Evolutionary conservation across 1,140 invertebrate species (phyloP), one percentile per base, ranked within the genome.

Genomic region (Sinonovacula constricta): DNA sequence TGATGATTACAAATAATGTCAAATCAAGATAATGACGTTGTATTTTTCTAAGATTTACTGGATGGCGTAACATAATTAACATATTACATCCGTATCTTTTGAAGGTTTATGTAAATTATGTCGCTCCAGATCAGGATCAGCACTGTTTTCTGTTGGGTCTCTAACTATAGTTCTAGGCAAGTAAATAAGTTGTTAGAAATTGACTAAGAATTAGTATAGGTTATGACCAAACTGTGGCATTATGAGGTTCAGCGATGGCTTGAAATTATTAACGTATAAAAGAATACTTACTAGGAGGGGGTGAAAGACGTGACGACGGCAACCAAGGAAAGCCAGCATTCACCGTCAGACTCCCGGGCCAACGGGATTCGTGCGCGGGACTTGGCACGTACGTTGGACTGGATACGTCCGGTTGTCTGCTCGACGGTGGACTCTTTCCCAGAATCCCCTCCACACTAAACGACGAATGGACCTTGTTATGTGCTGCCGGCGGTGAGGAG

Each of bases 21-120:
- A n/a, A n/a, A n/a, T n/a, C n/a, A n/a, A n/a, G n/a, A n/a, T n/a
- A n/a, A n/a, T n/a, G n/a, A n/a, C n/a, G n/a, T n/a, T n/a, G n/a
- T n/a, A n/a, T n/a, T n/a, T n/a, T n/a, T n/a, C n/a, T n/a, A n/a
- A n/a, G n/a, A n/a, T n/a, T n/a, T n/a, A n/a, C n/a, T n/a, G n/a
- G n/a, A n/a, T n/a, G n/a, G n/a, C n/a, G n/a, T n/a, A n/a, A n/a
- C n/a, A n/a, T n/a, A n/a, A n/a, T n/a, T n/a, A n/a, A n/a, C n/a
- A n/a, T n/a, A 89, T 71, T 90, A 88, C 36, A 88, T 85, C 15
- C 90, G 96, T 83, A 97, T 94, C 51, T 88, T 83, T 59, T 89
- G 72, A 83, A 93, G 92, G 81, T 92, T 91, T 24, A 92, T 72
- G 79, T 98, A 60, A 74, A 18, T 59, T 65, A 31, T 74, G 71